Percentiles rank a stretch among this genome's conserved stretches.
Evolutionary conservation across 2,888 invertebrate species (phyloP).

Genomic region (Monoplex corrugatus): DNA sequence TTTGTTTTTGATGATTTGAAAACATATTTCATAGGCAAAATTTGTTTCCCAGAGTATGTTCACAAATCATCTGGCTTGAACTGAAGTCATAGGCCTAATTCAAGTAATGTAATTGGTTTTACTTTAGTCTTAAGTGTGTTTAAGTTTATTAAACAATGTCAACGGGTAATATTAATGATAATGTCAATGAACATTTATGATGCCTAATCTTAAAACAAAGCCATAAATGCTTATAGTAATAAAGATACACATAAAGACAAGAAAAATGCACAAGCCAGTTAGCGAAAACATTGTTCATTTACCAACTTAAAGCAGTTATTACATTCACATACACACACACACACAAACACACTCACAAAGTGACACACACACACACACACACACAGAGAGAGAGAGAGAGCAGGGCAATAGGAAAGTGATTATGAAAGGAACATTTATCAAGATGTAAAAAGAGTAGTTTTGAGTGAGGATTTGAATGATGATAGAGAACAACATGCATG

Average conservation of each 20-base stretch:
- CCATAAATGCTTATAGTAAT: background rate
- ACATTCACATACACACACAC: background rate
- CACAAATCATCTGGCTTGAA: too few relatives aligned
- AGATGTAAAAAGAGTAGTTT: too few relatives aligned
- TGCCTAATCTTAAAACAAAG: background rate
- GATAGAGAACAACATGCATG: background rate
- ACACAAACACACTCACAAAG: background rate
- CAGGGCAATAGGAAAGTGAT: too few relatives aligned
- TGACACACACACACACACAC: background rate
- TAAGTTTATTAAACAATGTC: too few relatives aligned
- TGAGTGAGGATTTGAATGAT: background rate
- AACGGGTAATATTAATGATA: background rate
- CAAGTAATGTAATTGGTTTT: too few relatives aligned
- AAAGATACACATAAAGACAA: background rate
- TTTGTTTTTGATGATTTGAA: too few relatives aligned
- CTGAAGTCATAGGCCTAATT: too few relatives aligned
- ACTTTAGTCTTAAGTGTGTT: too few relatives aligned
- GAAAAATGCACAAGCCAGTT: background rate
- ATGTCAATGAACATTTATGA: background rate
- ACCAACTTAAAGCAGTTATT: background rate
- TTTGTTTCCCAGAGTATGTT: too few relatives aligned
- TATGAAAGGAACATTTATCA: too few relatives aligned
- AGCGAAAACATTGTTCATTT: too few relatives aligned
- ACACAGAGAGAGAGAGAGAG: background rate
- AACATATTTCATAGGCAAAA: too few relatives aligned